These are phyloP conservation scores for Ptychadena robeensis DNA, from an alignment of 2,797 vertebrate genomes.

Conservation along the genomic window DNA sequence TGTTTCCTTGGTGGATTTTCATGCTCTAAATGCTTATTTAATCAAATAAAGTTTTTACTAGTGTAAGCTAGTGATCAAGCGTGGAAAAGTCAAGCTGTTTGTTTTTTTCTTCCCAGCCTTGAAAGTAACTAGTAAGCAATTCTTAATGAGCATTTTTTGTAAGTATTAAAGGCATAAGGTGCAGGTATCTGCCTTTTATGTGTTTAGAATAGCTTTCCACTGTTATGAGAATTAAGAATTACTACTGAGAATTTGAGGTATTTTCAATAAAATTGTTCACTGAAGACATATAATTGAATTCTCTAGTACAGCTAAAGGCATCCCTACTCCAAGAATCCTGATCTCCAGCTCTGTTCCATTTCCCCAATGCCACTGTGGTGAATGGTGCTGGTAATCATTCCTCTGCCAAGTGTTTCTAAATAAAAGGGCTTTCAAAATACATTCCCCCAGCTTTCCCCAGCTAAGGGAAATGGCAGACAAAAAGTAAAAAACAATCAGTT, in stretches of 20 bases:
- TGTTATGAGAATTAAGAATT: background rate
- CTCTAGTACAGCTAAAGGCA: background rate
- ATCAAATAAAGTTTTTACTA: conserved; percentile 62
- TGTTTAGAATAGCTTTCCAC: background rate
- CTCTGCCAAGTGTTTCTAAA: background rate
- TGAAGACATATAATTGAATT: background rate
- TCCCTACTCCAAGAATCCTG: background rate
- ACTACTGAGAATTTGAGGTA: background rate
- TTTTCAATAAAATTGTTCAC: too few relatives aligned
- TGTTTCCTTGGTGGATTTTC: conserved; percentile 57
- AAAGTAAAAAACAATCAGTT: too few relatives aligned
- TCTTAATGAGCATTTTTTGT: conserved; percentile 47
- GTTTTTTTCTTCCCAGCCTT: conserved; percentile 42
- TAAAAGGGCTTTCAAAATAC: background rate
- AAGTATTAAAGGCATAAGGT: conserved; percentile 29
- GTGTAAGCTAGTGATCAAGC: conserved; percentile 61
- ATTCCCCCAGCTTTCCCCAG: background rate
- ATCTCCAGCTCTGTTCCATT: background rate
- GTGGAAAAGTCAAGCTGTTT: conserved; percentile 61
- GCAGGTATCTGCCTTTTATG: conserved; percentile 29
- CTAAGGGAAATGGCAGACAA: too few relatives aligned
- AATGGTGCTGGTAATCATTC: background rate
- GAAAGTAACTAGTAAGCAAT: conserved; percentile 58
- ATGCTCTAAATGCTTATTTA: conserved; percentile 62
- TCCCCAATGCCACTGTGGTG: background rate